Base-by-base conservation (phyloP, 2,888 invertebrate species). In the Neelides folsomi region DNA sequence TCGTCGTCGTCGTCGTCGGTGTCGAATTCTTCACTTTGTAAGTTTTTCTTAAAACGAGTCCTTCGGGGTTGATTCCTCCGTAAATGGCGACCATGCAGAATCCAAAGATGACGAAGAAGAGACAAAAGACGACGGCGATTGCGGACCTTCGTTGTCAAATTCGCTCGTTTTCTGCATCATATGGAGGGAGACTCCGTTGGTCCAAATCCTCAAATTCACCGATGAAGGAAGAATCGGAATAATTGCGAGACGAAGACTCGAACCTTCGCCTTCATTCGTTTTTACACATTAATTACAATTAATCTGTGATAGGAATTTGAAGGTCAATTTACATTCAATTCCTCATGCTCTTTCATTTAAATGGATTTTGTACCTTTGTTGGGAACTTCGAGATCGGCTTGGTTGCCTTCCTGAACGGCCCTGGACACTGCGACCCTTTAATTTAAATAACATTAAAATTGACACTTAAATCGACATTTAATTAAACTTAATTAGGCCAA, bases 61-160 rank as follows among this genome's bases (percentile, higher is more conserved):
- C 78, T 49, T 74, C 72, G 36, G 73, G 66, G 72, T 62, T 65
- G 34, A 78, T 75, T n/a, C 74, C 75, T 39, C 75, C 76, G 62
- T 77, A 75, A 61, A 78, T 76, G 64, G 77, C 71, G 52, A 76
- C 70, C 64, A 77, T 67, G 62, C 75, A 76, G 58, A 75, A 70
- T 52, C 75, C 69, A 63, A 78, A 73, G 59, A 77, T 78, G 58
- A 74, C 73, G 51, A 73, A 66, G 64, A 75, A 77, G 52, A 78
- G 70, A 61, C 75, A 73, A 57, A 77, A 73, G 48, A 78, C 71
- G 66, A 75, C 75, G 68, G 74, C 71, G 52, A 77, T 75, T 70
- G 76, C 77, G 59, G 75, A 68, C 67, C 74, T 74, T 69, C 75
- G 74, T 66, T 76, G 77, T 76, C 77, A 78, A 70, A 76, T 75